Evolutionary conservation across 2,113 vertebrate species (phyloP).

Genomic region (Hypocryptadius cinnamomeus): DNA sequence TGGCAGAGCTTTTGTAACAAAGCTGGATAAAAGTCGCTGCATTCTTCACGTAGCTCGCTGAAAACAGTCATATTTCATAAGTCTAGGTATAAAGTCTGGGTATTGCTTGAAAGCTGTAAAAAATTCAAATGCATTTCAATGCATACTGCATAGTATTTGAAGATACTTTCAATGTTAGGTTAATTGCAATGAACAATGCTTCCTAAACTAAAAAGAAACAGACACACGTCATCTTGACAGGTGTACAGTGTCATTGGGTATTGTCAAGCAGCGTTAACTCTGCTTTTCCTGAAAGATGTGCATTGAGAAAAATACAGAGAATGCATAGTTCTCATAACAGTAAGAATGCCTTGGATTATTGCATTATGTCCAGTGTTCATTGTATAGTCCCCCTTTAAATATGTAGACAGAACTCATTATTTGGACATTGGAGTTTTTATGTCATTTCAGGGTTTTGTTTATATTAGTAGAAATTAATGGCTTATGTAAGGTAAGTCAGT

Average conservation of each 20-base stretch:
- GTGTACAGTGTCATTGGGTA: neutral
- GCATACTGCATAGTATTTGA: neutral
- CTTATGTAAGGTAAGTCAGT: neutral
- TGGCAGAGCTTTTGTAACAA: neutral
- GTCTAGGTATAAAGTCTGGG: neutral
- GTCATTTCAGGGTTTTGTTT: neutral
- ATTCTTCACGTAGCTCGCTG: neutral
- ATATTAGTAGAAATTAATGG: neutral
- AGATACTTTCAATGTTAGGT: neutral
- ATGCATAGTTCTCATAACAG: neutral
- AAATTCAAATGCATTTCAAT: neutral
- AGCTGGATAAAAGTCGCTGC: neutral
- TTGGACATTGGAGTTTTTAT: neutral
- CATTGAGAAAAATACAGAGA: neutral
- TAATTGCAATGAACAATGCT: neutral
- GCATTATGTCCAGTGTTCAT: neutral
- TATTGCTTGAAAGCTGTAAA: neutral
- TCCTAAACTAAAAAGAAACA: neutral
- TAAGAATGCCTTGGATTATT: neutral
- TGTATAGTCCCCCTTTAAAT: neutral
- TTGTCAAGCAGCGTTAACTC: neutral
- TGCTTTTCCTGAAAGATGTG: neutral
- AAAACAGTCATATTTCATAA: neutral
- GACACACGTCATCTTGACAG: neutral
- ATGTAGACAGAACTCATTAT: neutral